These are phyloP conservation scores for Rhinatrema bivittatum DNA, from an alignment of 2,797 vertebrate genomes.

Conservation along the genomic window DNA sequence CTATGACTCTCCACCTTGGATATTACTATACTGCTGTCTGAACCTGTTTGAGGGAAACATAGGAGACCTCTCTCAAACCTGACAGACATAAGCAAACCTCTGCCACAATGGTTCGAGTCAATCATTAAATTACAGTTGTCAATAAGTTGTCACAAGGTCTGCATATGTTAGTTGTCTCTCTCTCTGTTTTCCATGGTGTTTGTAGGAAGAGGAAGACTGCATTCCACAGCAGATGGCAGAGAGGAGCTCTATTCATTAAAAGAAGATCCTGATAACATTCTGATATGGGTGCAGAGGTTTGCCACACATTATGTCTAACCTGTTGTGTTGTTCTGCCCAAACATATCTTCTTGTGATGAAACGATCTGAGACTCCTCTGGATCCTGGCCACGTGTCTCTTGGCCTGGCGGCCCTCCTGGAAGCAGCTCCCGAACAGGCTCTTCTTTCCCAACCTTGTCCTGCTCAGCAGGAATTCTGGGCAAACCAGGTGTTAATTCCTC, in stretches of 20 bases:
- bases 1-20: slow-evolving; percentile 29
- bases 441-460: slow-evolving; percentile 26
- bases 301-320: slow-evolving; percentile 41
- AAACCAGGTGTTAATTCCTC: slow-evolving; percentile 60
- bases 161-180: no score
- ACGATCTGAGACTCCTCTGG: slow-evolving; percentile 50
- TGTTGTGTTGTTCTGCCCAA: slow-evolving; percentile 60
- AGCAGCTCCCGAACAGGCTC: slow-evolving; percentile 41
- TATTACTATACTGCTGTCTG: slow-evolving; percentile 11
- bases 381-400: slow-evolving; percentile 25
- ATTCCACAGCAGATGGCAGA: no score
- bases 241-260: no score
- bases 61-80: slow-evolving; percentile 11
- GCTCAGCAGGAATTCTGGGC: slow-evolving; percentile 32
- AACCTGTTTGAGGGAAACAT: slow-evolving; percentile 7
- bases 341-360: slow-evolving; percentile 86
- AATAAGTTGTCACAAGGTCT: no score
- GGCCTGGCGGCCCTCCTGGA: slow-evolving; percentile 44
- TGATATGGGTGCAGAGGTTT: no score
- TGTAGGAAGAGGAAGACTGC: no score
- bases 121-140: no score
- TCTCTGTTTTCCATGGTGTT: no score
- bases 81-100: no score
- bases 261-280: no score
- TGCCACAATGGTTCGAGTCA: no score